Evolutionary conservation across 2,113 vertebrate genomes (phyloP), one percentile per base, ranked within the genome.

Genomic region (Malurus alboscapulatus): DNA sequence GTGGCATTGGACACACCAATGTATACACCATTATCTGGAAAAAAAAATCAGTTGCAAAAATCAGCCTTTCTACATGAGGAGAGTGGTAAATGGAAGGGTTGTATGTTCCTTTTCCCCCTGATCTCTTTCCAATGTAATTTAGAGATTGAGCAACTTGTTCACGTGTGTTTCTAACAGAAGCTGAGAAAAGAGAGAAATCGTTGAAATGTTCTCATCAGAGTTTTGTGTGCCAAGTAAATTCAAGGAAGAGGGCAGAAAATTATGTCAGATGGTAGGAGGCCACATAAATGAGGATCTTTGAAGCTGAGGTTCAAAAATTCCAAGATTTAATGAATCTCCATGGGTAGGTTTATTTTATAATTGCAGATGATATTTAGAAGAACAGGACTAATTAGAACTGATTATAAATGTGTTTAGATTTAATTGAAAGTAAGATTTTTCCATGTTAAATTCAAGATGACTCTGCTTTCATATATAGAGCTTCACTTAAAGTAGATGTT

Each of bases 321-420:
- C 82, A 83, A 95, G 87, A 66, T 94, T 97, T 97, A 96, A 96
- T 96, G 93, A 97, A 96, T 95, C 80, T 96, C 95, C 42, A 44
- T 93, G 45, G 84, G 65, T 92, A 95, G 48, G 78, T 96, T 98
- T 97, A 97, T 97, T 92, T 97, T 95, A 88, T 93, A 97, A 95
- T 95, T 97, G 90, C 87, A 97, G 89, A 96, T 96, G 81, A 82
- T 96, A 95, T 96, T 96, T 96, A 96, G 92, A 93, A 91, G 82
- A 96, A 93, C 59, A 94, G 17, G n/a, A 92, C 50, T 97, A 97
- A 96, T 96, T 96, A 95, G 74, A 88, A 89, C 73, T 90, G 71
- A 96, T 97, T 96, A 88, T 93, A 91, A 96, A 94, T 95, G 65
- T 87, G 17, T 96, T 95, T 88, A 92, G 80, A 57, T 32, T 93